These are phyloP conservation scores for Galeruca laticollis DNA, from an alignment of 2,888 invertebrate genomes.

Conservation along the genomic window DNA sequence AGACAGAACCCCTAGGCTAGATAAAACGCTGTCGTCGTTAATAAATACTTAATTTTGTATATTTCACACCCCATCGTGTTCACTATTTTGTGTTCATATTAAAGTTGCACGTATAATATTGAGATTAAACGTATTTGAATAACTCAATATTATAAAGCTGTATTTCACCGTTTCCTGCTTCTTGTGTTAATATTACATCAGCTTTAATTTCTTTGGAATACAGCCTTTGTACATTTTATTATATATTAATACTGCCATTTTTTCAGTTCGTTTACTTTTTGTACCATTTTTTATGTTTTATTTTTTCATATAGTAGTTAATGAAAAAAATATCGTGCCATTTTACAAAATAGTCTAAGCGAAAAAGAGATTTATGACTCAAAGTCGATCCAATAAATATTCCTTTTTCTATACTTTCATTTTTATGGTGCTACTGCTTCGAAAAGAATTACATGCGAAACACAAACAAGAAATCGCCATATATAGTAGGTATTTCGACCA, in stretches of 20 bases:
- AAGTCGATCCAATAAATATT: conserved; percentile 46
- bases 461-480: not conserved
- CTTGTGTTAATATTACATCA: conserved; percentile 43
- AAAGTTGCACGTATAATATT: conserved; percentile 45
- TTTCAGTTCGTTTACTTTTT: conserved; percentile 61
- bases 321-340: conserved; percentile 63
- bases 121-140: conserved; percentile 41
- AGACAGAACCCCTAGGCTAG: conserved; percentile 41
- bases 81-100: conserved; percentile 59
- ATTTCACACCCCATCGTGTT: conserved; percentile 53
- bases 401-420: conserved; percentile 41
- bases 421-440: conserved; percentile 36
- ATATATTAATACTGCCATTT: conserved; percentile 61
- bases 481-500: not conserved
- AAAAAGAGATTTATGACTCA: conserved; percentile 22
- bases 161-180: conserved; percentile 50
- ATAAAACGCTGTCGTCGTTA: conserved; percentile 40
- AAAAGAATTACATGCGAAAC: conserved; percentile 15
- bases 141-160: conserved; percentile 46
- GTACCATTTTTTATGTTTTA: conserved; percentile 58
- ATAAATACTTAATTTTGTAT: conserved; percentile 43
- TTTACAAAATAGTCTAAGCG: conserved; percentile 59
- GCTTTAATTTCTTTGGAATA: conserved; percentile 56
- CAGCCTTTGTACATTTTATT: conserved; percentile 51
- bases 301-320: conserved; percentile 58